A percentile compares a stretch with the other conserved stretches of the same genome.
phyloP scores from a whole-genome alignment of 2,888 invertebrate species.

The Aspidiotus destructor region DNA sequence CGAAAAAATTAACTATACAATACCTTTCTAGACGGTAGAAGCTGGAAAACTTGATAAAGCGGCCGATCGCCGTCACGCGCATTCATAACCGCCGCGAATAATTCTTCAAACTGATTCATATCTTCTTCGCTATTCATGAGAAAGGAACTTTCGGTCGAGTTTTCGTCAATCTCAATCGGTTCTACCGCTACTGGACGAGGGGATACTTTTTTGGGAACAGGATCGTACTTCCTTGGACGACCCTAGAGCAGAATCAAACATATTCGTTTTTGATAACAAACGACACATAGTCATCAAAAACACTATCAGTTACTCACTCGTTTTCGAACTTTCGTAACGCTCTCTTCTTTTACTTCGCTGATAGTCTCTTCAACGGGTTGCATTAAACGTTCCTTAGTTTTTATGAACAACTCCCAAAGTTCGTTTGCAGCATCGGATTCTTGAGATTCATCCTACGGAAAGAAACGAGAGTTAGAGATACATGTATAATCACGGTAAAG shows the following conservation, averaged over 20 bases:
- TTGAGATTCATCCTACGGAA: constrained; percentile 55
- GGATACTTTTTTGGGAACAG: no score
- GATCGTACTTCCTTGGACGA: background rate
- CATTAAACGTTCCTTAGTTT: constrained; percentile 41
- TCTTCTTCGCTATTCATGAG: constrained; percentile 54
- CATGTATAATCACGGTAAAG: background rate
- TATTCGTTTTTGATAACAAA: background rate
- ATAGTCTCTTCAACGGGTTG: constrained; percentile 42
- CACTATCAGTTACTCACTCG: constrained; percentile 24
- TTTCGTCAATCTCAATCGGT: constrained; percentile 27
- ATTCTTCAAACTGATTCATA: constrained; percentile 73
- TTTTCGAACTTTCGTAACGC: constrained; percentile 48
- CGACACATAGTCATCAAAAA: background rate
- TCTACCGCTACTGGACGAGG: constrained; percentile 10
- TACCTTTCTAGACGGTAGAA: constrained; percentile 79
- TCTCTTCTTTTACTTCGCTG: constrained; percentile 46
- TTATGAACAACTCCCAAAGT: constrained; percentile 71
- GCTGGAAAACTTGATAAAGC: constrained; percentile 76
- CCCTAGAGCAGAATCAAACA: background rate
- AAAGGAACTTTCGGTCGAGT: constrained; percentile 28
- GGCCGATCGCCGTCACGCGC: constrained; percentile 70
- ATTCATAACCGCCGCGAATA: constrained; percentile 79
- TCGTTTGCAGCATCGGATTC: constrained; percentile 86
- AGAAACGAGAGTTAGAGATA: background rate
- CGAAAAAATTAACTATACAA: background rate